phyloP scores from a whole-genome alignment of 2,888 invertebrate genomes.

The Pachymerium ferrugineum region DNA sequence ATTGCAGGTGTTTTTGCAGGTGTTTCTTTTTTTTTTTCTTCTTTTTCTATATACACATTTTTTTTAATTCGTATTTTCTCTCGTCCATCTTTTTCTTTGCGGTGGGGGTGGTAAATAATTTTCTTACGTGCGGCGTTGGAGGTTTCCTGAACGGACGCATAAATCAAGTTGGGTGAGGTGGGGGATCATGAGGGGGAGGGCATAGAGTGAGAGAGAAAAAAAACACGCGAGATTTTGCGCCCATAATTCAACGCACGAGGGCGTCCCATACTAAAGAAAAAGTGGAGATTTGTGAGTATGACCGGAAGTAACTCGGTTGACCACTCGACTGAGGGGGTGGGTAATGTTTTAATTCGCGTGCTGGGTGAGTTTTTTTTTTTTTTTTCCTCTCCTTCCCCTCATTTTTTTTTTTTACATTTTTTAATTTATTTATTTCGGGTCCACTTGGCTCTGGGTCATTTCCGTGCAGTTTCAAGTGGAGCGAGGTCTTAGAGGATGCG shows the following conservation, averaged over 20 bases:
- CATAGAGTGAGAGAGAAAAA: background rate
- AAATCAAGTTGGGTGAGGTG: constrained; percentile 21
- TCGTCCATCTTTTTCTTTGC: constrained; percentile 20
- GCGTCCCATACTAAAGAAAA: background rate
- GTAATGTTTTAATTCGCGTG: background rate
- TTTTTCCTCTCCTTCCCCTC: too few relatives aligned
- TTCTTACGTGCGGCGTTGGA: constrained; percentile 27
- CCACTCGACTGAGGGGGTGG: background rate
- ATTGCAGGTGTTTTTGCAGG: background rate
- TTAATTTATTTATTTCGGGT: background rate
- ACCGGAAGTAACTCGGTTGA: constrained; percentile 24
- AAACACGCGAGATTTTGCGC: constrained; percentile 27
- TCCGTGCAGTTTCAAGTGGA: background rate
- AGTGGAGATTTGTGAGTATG: constrained; percentile 21
- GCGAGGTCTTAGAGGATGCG: constrained; percentile 23
- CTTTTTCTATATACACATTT: background rate
- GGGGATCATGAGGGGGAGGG: background rate
- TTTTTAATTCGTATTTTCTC: background rate
- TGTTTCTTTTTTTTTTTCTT: background rate
- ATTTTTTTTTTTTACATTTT: background rate
- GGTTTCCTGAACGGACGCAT: constrained; percentile 27
- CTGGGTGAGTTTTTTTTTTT: background rate
- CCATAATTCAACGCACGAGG: constrained; percentile 27
- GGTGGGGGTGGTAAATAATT: constrained; percentile 23
- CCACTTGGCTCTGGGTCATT: background rate